These are phyloP conservation scores for Stictocephala bisonia DNA, from an alignment of 2,888 invertebrate genomes.

Conservation along the genomic window DNA sequence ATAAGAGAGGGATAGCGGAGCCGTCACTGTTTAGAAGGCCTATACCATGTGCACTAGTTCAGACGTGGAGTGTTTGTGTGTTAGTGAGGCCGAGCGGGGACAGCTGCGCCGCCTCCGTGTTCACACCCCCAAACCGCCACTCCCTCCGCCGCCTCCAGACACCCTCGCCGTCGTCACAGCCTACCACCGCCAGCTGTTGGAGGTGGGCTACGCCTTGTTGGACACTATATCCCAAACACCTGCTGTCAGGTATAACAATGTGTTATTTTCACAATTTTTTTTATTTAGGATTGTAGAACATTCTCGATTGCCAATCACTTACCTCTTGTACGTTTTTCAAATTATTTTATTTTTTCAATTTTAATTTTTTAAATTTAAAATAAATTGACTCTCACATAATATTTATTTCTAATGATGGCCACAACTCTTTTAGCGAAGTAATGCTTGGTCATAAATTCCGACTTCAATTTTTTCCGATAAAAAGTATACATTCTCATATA, in stretches of 20 bases:
- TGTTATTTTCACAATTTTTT: too few relatives aligned
- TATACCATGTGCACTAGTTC: constrained; percentile 39
- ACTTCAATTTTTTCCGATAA: too few relatives aligned
- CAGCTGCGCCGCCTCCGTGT: not conserved
- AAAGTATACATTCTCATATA: too few relatives aligned
- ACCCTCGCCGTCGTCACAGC: constrained; percentile 68
- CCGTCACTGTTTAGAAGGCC: not conserved
- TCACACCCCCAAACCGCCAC: not conserved
- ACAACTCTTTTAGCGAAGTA: too few relatives aligned
- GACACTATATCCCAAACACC: constrained; percentile 66
- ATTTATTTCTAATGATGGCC: too few relatives aligned
- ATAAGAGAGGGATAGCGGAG: not conserved
- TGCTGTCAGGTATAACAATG: constrained; percentile 69
- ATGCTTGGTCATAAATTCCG: too few relatives aligned
- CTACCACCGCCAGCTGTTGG: constrained; percentile 65
- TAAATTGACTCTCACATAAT: too few relatives aligned
- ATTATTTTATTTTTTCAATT: too few relatives aligned
- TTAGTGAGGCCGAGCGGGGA: not conserved
- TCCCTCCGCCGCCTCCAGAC: constrained; percentile 61
- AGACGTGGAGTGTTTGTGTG: not conserved
- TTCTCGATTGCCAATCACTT: too few relatives aligned
- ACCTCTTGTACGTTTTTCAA: too few relatives aligned
- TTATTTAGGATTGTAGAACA: too few relatives aligned
- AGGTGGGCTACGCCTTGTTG: constrained; percentile 64
- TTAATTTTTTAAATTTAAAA: too few relatives aligned